Evolutionary conservation across 1,140 invertebrate species (phyloP).

Genomic region (Nasonia longicornis): DNA sequence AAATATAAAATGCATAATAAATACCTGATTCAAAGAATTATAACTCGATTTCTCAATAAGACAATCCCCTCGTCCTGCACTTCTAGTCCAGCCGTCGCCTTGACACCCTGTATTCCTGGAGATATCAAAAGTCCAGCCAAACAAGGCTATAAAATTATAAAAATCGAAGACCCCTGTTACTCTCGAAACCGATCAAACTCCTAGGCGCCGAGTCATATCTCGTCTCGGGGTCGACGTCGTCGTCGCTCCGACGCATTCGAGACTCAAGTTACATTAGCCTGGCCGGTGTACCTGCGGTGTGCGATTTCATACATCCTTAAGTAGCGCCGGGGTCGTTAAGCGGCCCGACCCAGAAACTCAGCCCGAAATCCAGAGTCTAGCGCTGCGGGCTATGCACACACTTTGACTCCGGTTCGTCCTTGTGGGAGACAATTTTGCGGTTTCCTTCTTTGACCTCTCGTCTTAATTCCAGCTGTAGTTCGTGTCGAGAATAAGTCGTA

Average conservation of each 20-base stretch:
- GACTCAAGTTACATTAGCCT: slow-evolving; percentile 16
- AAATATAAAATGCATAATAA: too few relatives aligned
- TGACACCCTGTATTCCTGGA: too few relatives aligned
- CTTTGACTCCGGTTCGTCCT: background rate
- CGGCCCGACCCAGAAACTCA: slow-evolving; percentile 14
- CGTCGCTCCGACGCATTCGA: background rate
- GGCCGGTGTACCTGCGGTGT: background rate
- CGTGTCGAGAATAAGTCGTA: background rate
- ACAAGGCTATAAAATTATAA: background rate
- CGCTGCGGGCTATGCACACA: background rate
- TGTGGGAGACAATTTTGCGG: background rate
- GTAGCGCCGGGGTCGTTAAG: slow-evolving; percentile 20
- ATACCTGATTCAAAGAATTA: too few relatives aligned
- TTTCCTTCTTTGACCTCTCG: background rate
- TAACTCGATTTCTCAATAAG: too few relatives aligned
- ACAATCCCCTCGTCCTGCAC: too few relatives aligned
- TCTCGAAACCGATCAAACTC: slow-evolving; percentile 1
- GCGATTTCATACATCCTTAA: slow-evolving; percentile 34
- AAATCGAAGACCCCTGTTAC: too few relatives aligned
- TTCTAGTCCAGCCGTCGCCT: too few relatives aligned
- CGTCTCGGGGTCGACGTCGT: background rate
- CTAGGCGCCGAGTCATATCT: background rate
- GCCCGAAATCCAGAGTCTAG: background rate
- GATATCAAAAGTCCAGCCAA: background rate
- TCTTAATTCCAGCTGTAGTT: background rate